Conservation (phyloP, 2,797 vertebrate species). For the Scolopax rusticola region DNA sequence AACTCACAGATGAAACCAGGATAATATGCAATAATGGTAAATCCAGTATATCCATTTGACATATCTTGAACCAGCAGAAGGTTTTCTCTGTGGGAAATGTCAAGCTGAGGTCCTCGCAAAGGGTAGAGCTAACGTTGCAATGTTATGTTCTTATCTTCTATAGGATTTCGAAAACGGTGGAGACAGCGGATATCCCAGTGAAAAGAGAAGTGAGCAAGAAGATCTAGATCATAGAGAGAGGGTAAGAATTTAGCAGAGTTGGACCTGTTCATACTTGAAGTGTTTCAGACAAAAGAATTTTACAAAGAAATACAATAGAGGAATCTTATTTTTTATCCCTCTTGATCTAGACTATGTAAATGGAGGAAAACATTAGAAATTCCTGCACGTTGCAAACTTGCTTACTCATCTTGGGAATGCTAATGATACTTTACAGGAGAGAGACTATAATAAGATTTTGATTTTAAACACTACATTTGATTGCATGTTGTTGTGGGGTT, state of each 20-base stretch:
- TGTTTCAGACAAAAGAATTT: not conserved
- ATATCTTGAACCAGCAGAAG: not conserved
- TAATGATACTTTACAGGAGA: not conserved
- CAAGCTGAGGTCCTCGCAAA: not conserved
- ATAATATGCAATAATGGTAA: not conserved
- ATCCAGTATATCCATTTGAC: not conserved
- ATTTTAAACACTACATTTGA: not conserved
- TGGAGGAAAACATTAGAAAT: not conserved
- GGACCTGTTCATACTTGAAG: not conserved
- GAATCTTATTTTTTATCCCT: not conserved
- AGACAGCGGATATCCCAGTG: constrained; percentile 96
- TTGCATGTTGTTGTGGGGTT: not conserved
- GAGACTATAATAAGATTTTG: not conserved
- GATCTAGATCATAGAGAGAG: constrained; percentile 86
- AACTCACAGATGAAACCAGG: not conserved
- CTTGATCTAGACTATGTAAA: not conserved
- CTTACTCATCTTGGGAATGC: not conserved
- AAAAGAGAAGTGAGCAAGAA: constrained; percentile 92
- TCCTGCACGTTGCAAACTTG: not conserved
- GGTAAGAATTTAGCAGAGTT: constrained; percentile 70
- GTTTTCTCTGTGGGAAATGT: not conserved
- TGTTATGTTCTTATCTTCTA: not conserved
- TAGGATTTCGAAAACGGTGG: constrained; percentile 92
- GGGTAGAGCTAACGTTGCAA: not conserved
- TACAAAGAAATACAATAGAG: no score